Base-by-base conservation (phyloP, 2,113 vertebrate species). In the Pelobates fuscus region DNA sequence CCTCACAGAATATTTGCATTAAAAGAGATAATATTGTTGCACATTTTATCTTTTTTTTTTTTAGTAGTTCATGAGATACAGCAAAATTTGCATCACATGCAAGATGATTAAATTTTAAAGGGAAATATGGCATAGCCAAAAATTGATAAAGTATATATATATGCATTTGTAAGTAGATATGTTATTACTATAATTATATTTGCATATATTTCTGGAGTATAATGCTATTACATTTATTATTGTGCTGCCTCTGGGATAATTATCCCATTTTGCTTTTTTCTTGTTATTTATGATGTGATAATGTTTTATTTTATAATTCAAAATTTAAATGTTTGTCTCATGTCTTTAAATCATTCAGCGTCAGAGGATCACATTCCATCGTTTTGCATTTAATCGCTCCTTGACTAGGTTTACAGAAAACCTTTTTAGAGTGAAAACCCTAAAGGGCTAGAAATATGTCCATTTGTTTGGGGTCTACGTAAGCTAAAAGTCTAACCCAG, bases 111-210 rank as follows among this genome's bases (percentile, higher is more conserved):
- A 14, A 49, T 49, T 49, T 49, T 14, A 49, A 8, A 49, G 12
- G 17, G 17, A 18, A 49, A 49, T 14, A 49, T 11, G 10, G 17
- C 44, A 49, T 14, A 17, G 44, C 3, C 44, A 49, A 12, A 12
- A 17, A 10, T 37, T 5, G 32, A 37, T 37, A 37, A 49, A 17
- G 44, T 17, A 49, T 49, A 49, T 49, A 49, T 49, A 49, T 49
- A 14, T 49, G 44, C 44, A 49, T 49, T 17, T 49, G 44, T 11
- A 17, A 49, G 44, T 49, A 3, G 44, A 49, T 49, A 49, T 49
- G 10, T 49, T 49, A 49, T 49, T 49, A 49, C 44, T 49, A 49
- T 49, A 49, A 49, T 49, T 49, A 49, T 49, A 49, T 49, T 49
- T 49, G 44, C 44, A 49, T 49, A 49, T 18, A 49, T 49, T 49